These are phyloP conservation scores for Phalacrocorax brasilianus DNA, from an alignment of 2,113 vertebrate species.

Conservation along the genomic window DNA sequence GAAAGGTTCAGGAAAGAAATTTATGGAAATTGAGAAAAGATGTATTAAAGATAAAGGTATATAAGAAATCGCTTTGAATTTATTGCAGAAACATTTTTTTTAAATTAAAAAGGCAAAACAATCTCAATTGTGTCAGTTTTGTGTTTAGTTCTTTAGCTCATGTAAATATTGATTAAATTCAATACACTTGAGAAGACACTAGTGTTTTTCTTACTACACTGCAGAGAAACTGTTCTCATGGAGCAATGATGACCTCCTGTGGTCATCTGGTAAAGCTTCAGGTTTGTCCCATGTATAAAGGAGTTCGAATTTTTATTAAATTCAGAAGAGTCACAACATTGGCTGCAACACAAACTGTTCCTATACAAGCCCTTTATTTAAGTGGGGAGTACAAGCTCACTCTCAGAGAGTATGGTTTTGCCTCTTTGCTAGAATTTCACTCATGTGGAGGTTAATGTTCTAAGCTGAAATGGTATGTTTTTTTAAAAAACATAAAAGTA, in stretches of 20 bases:
- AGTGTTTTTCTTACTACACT: background rate
- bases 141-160: background rate
- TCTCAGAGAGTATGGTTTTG: background rate
- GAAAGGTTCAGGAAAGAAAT: background rate
- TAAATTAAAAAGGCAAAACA: background rate
- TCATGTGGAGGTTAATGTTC: background rate
- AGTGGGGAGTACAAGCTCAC: background rate
- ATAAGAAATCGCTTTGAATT: fast-evolving
- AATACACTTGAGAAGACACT: background rate
- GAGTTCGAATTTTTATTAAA: background rate
- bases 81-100: background rate
- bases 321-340: background rate
- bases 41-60: background rate
- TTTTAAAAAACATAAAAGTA: background rate
- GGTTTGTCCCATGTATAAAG: background rate
- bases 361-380: background rate
- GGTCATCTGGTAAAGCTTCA: background rate
- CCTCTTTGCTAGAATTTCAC: background rate
- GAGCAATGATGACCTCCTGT: slow-evolving; percentile 61
- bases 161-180: background rate
- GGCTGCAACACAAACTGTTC: background rate
- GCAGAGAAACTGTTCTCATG: background rate
- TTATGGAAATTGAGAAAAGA: background rate
- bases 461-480: background rate
- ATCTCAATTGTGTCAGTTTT: background rate